Base-by-base conservation (phyloP, 2,888 invertebrate species). In the Drosophila koepferae region DNA sequence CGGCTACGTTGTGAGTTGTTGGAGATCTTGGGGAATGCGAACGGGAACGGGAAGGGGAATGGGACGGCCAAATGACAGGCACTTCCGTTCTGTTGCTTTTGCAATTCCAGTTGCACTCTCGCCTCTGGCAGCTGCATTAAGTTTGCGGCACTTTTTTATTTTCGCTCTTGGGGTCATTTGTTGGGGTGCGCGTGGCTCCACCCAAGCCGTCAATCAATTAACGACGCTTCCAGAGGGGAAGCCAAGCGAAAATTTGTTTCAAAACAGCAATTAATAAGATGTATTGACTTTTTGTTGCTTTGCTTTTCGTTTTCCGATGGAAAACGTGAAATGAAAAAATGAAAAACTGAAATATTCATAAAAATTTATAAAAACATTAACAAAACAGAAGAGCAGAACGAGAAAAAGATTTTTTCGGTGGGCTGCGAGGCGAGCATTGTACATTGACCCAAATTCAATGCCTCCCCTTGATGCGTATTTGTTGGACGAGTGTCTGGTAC, bases 151-250 rank as follows among this genome's bases (percentile, higher is more conserved):
- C 18, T 62, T 69, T 74, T 68, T 76, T 49, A 48, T 28, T 51
- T 61, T 34, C 31, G 5, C 44, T 66, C 36, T 67, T 74, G 78
- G 74, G 74, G 72, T 78, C 79, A 68, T 54, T 65, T 63, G 64
- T 58, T 61, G 43, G 41, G 66, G 36, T 16, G 23, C 67, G 63
- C 66, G 70, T 49, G 59, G 48, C 54, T 43, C 28, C 40, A 46
- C 58, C 55, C 10, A 62, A 66, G 77, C 64, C 72, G 75, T 82
- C 84, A 86, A 84, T 84, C 87, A 84, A 86, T 84, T 84, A 84
- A 77, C 82, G 53, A 54, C 58, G 49, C 55, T 28, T 23, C 48
- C 48, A 63, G 53, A 63, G 48, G 58, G 44, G 10, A 65, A 48
- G 44, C 56, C 59, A 20, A 74, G 66, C 63, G 31, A 67, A 67